Evolutionary conservation across 92 coral and sea anemone genomes (phyloP), one percentile per base, ranked within the genome.

Genomic region (Anthopleura xanthogrammica): DNA sequence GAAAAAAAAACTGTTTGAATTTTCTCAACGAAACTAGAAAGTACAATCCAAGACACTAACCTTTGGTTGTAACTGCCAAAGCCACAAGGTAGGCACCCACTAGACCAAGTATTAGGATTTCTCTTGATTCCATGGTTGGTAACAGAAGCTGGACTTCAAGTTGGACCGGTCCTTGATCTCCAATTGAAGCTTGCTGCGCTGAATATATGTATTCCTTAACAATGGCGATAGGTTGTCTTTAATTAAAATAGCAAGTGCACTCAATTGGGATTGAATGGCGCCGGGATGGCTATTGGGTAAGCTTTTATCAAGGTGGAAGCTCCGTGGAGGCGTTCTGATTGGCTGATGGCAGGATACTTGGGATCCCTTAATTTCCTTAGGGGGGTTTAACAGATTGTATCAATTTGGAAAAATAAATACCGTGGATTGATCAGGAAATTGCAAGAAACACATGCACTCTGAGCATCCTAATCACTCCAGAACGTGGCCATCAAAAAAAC

Each of bases 361-460:
- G 86, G 89, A 91, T 91, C 94, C 83, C 84, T 91, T 88, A 78
- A 88, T 84, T 91, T 91, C 89, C 91, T 91, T 79, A 68, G 78
- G 77, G 71, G 85, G 87, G 85, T 85, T 85, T 85, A 88, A 85
- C 87, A 90, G 88, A 85, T 90, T 71, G 86, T 85, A 72, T 82
- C 81, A 77, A 86, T 88, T 85, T 81, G 56, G 78, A 56, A 64
- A 54, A 83, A 83, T 83, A 83, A 83, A 83, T 83, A 83, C 79
- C 80, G 79, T 74, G 78, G 73, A 83, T 73, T 75, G 86, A 83
- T 72, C 86, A 83, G 86, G 86, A 83, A 83, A 83, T 75, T 39
- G 80, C 73, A 46, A 76, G 71, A 58, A 70, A 75, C 80, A 73
- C 73, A 74, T 83, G 86, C 72, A 83, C 56, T 73, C 55, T 42